Conservation (phyloP, 2,797 vertebrate species). For the Pipistrellus nathusii region DNA sequence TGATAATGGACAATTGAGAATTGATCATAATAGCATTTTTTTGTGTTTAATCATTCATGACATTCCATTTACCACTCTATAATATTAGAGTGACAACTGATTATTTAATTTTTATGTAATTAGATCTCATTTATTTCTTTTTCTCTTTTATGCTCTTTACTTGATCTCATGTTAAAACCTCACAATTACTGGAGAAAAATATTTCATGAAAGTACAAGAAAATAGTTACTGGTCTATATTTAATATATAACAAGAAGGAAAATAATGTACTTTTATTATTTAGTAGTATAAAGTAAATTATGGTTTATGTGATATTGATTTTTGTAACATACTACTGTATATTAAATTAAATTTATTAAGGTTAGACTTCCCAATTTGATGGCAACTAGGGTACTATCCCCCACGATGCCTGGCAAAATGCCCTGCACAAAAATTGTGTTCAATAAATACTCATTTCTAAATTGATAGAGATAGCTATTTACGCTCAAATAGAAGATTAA, state of each 20-base stretch:
- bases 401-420: background rate
- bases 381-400: background rate
- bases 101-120: constrained; percentile 28
- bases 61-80: background rate
- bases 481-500: background rate
- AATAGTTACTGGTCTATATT: background rate
- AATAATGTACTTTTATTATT: background rate
- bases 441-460: background rate
- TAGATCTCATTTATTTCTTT: background rate
- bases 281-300: background rate
- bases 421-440: background rate
- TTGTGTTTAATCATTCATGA: background rate
- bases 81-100: background rate
- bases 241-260: background rate
- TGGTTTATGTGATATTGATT: background rate
- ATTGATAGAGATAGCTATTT: background rate
- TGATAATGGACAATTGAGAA: background rate
- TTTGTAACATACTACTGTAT: background rate
- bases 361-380: background rate
- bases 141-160: background rate
- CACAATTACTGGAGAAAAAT: background rate
- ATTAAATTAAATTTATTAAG: background rate
- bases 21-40: background rate
- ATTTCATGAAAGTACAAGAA: background rate
- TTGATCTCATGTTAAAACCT: background rate